Base-by-base conservation (phyloP, 2,888 invertebrate genomes). In the Drosophila koepferae region DNA sequence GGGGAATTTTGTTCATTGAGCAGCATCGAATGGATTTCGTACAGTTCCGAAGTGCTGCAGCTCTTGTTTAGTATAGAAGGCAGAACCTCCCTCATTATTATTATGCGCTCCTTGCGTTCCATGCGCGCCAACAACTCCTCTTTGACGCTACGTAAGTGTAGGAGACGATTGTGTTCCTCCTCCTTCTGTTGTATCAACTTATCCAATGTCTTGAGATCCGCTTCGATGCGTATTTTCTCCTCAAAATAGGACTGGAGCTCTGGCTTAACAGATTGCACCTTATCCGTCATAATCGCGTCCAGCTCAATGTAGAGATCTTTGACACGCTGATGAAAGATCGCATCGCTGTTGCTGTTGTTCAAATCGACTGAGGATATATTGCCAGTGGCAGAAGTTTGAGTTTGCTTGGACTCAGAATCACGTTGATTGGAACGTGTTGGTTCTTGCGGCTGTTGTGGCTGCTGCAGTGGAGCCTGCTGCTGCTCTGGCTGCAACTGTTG, bases 81-180 rank as follows among this genome's bases (percentile, higher is more conserved):
- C 66, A 91, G 87, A 16, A 86, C 80, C 16, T 91, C 82, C 69
- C 89, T 89, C 36, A 92, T 80, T 44, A 91, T 86, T 3, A 96
- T 86, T 3, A 96, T 94, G 83, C 96, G 96, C 84, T 95, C 95
- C 81, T 95, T 95, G 70, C 97, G 94, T 67, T 96, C 94, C 41
- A 97, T 93, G 77, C 97, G 94, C 9, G 96, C 93, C 58, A 96
- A 93, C 28, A 97, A 95, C 90, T 97, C 97, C 90, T 97, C 97
- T 93, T 98, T 97, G 5, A 97, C 94, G 91, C 97, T 97, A 91
- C 96, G 96, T 79, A 97, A 93, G 87, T 97, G 96, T 16, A 97
- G 92, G 62, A 98, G 95, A 70, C 96, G 96, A 91, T 97, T 97
- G 96, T 97, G 97, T 92, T 98, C 97, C 82, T 95, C 95, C 93